Percentiles rank a stretch among this genome's conserved stretches.
Conservation (phyloP, 2,113 vertebrate genomes). For the chimpanzee (Pan troglodytes) region NHGRI_mPanTro3-v2.1_pri NC_072398.2:149190501-149191000, state of each 20-base stretch:
- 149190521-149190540: neutral
- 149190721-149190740: neutral
- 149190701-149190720: neutral
- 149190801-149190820: neutral
- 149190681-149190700: slow-evolving; percentile 8
- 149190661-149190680: neutral
- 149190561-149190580: neutral
- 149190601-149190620: neutral
- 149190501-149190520: neutral
- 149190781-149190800: neutral
- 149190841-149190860: neutral
- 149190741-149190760: neutral
- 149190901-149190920: neutral
- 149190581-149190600: neutral
- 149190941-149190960: neutral
- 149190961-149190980: neutral
- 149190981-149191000: neutral
- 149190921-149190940: neutral
- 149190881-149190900: neutral
- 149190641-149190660: neutral
- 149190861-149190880: neutral
- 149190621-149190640: neutral
- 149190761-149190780: slow-evolving; percentile 12
- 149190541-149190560: slow-evolving; percentile 10
- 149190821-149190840: neutral